Evolutionary conservation across 2,797 vertebrate genomes (phyloP), one percentile per base, ranked within the genome.

Genomic region (Aphelocoma californica): DNA sequence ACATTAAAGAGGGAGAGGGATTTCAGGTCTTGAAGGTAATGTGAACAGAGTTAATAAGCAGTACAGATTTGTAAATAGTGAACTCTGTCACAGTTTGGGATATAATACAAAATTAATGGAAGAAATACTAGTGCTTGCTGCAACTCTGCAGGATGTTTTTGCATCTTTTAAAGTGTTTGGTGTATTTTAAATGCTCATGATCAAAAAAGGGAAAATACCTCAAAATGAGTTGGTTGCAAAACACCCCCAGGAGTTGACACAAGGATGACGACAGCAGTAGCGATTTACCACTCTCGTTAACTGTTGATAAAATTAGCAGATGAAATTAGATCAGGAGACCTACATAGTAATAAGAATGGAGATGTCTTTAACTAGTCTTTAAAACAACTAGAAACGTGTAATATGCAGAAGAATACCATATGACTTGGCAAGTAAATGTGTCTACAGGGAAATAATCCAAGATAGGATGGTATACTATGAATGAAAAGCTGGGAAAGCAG

Each of bases 251-350:
- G 57, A 86, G 45, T 29, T 88, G 47, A 73, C 19, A 82, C 42
- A 58, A 77, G 38, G 50, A 65, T 87, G 86, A 57, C 3, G 18
- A 82, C 87, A 78, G 45, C 38, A 57, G 10, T 28, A 93, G 50
- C 57, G 25, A 62, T 32, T 70, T 86, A 64, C 77, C 13, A 18
- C 13, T 58, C 70, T 81, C 0, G 0, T 88, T 93, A 92, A 82
- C 62, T 81, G 53, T 53, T 86, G 88, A 71, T 90, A 90, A 88
- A 90, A 92, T 90, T 82, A 84, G 83, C 67, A 84, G 86, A 44
- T 92, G 19, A 87, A 92, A 88, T 81, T 71, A 80, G n/a, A 82
- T 78, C 50, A 54, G 56, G 87, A 86, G 62, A 79, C 60, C 60
- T 88, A 66, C 25, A 21, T 60, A 50, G 45, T 81, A 74, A 32